These are phyloP conservation scores for Pogonocherus hispidulus DNA, from an alignment of 2,888 invertebrate species.

Conservation along the genomic window DNA sequence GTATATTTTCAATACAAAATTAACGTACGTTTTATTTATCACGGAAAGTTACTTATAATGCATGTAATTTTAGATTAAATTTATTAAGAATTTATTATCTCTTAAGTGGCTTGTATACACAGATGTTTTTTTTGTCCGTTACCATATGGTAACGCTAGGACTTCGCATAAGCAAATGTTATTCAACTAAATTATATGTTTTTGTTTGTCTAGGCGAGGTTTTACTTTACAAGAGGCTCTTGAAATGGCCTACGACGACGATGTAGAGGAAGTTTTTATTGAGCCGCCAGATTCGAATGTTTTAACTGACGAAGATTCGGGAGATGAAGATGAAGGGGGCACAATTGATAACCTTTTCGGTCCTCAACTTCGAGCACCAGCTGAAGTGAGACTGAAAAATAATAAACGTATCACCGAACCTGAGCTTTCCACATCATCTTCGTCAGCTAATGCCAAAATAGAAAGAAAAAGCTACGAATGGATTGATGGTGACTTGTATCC, in stretches of 20 bases:
- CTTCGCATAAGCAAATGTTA: neutral
- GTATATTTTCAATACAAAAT: neutral
- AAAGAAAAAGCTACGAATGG: neutral
- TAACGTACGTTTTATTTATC: neutral
- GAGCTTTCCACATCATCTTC: neutral
- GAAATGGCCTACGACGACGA: constrained; percentile 38
- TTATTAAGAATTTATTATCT: neutral
- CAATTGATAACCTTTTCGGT: constrained; percentile 34
- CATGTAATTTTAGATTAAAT: neutral
- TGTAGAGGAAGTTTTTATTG: constrained; percentile 32
- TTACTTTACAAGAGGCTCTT: constrained; percentile 36
- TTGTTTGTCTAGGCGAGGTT: constrained; percentile 32
- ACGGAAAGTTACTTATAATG: neutral
- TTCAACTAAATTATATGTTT: constrained; percentile 2
- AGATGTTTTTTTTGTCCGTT: neutral
- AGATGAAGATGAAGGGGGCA: constrained; percentile 41
- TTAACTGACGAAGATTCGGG: too few species aligned
- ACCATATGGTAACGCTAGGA: constrained; percentile 16
- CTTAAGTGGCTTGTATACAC: neutral
- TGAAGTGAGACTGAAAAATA: constrained; percentile 25
- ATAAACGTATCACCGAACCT: constrained; percentile 5
- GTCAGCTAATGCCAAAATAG: neutral
- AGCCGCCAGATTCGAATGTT: constrained; percentile 31
- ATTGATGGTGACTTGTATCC: neutral
- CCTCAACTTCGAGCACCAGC: constrained; percentile 32